A percentile compares a stretch with the other conserved stretches of the same genome.
These are phyloP conservation scores for human DNA, from an alignment of 2,113 vertebrate species.

Conservation along the genomic window GRCh38 chr12:19234501-19235000, in stretches of 20 bases:
- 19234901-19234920: background rate
- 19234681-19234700: background rate
- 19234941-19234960: background rate
- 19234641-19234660: background rate
- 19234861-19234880: background rate
- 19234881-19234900: background rate
- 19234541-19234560: background rate
- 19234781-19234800: background rate
- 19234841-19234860: background rate
- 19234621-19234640: background rate
- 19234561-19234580: background rate
- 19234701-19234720: background rate
- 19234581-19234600: background rate
- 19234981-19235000: conserved; percentile 21
- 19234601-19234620: background rate
- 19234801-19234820: background rate
- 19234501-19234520: background rate
- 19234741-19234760: background rate
- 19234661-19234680: background rate
- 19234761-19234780: background rate
- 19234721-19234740: background rate
- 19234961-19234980: background rate
- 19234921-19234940: background rate
- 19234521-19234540: background rate
- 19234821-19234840: background rate